phyloP scores from a whole-genome alignment of 2,113 vertebrate species.

The Trematomus loennbergii region DNA sequence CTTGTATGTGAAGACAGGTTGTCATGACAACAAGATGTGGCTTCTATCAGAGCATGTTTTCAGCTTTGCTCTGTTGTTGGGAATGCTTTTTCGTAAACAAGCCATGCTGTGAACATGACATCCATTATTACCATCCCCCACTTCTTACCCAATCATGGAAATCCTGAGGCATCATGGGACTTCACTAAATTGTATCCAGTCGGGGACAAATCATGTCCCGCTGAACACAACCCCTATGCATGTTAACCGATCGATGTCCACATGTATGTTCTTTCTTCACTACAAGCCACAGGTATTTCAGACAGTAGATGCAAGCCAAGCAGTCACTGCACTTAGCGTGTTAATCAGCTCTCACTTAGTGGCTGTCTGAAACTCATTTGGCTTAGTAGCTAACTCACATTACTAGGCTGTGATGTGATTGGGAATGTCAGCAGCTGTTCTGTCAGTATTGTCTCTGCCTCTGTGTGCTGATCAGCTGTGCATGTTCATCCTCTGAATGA shows the following conservation, averaged over 20 bases:
- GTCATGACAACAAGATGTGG: neutral
- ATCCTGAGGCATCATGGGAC: slow-evolving; percentile 5
- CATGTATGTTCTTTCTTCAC: neutral
- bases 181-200: slow-evolving; percentile 32
- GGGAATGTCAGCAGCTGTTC: slow-evolving; percentile 23
- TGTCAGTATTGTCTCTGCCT: slow-evolving; percentile 28
- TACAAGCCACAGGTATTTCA: slow-evolving; percentile 40
- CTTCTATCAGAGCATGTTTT: slow-evolving; percentile 47
- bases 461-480: slow-evolving; percentile 40
- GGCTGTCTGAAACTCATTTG: slow-evolving; percentile 50
- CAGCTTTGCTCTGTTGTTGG: slow-evolving; percentile 1
- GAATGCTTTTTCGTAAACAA: neutral
- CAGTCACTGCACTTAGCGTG: too few relatives aligned
- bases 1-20: neutral
- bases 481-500: slow-evolving; percentile 44
- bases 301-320: neutral
- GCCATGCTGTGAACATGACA: slow-evolving; percentile 19
- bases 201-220: neutral
- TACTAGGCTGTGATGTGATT: neutral
- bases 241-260: slow-evolving; percentile 19
- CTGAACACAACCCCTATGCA: slow-evolving; percentile 38
- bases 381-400: slow-evolving; percentile 19
- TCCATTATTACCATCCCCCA: neutral
- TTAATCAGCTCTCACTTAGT: neutral
- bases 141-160: slow-evolving; percentile 40